Base-by-base conservation (phyloP, 2,797 vertebrate species). In the Cossypha niveicapilla region DNA sequence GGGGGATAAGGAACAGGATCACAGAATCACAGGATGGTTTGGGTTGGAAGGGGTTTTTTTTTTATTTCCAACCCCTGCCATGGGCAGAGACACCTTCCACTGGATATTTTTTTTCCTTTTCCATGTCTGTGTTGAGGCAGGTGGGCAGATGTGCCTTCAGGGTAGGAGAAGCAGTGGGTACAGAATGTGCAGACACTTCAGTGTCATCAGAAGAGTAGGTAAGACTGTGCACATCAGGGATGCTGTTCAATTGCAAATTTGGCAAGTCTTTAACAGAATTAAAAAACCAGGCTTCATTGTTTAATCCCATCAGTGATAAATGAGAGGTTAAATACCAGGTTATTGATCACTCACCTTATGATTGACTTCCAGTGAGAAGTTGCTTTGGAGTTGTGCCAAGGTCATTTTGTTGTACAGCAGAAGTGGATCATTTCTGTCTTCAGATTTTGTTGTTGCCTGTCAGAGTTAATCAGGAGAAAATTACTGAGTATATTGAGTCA, bases 361-460 rank as follows among this genome's bases (percentile, higher is more conserved):
- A 54, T 97, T 75, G 22, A 99, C 95, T 94, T 98, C 97, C 57
- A 99, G 79, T 28, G 98, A 98, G 95, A 98, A 99, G 97, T 99
- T 99, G 30, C 65, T 95, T 21, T 98, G 98, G 56, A 99, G 79
- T 76, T 98, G 97, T 23, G 96, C 97, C 82, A 99, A 78, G 16
- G 98, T 98, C 99, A 99, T 99, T 98, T 99, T 99, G 94, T 99
- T 98, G 93, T 99, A 99, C 83, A 99, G 97, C 86, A 99, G 77
- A 96, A 99, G 98, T 1, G 99, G 99, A 88, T 99, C 98, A 62
- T 98, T 99, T 88, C 99, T 98, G 92, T 99, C 99, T 96, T 99
- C 99, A 67, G 98, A 94, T 90, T 98, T 98, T 83, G 98, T 98
- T 62, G 99, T 99, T 73, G 98, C 99, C 99, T 99, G 72, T 41